phyloP scores from a whole-genome alignment of 2,797 vertebrate species.

The Brotula barbata region DNA sequence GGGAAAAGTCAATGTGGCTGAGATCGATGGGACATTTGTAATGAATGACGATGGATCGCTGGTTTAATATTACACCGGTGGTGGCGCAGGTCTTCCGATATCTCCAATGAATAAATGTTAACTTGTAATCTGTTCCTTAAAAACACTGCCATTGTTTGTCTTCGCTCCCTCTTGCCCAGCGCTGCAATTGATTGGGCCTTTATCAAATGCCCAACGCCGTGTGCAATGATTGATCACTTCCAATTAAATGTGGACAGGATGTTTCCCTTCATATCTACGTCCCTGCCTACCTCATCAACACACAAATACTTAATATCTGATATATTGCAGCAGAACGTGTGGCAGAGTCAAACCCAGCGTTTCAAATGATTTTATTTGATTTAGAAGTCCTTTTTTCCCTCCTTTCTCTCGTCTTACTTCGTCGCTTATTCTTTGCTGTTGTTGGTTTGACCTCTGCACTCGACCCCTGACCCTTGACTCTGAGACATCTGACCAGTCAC shows the following conservation, averaged over 20 bases:
- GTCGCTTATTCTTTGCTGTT: constrained; percentile 68
- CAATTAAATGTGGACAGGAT: constrained; percentile 89
- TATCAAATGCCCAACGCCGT: constrained; percentile 90
- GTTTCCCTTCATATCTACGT: constrained; percentile 80
- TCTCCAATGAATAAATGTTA: constrained; percentile 92
- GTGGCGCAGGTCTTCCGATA: constrained; percentile 83
- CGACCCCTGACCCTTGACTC: constrained; percentile 93
- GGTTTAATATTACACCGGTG: constrained; percentile 91
- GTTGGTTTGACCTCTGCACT: constrained; percentile 92
- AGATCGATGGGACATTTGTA: constrained; percentile 88
- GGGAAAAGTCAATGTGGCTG: constrained; percentile 82
- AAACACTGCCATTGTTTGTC: constrained; percentile 88
- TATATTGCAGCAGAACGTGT: constrained; percentile 35
- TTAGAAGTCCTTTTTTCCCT: constrained; percentile 46
- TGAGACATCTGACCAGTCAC: constrained; percentile 98
- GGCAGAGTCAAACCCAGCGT: constrained; percentile 6
- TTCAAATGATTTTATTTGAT: constrained; percentile 75
- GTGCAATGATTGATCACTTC: constrained; percentile 90
- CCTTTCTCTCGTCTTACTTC: constrained; percentile 31
- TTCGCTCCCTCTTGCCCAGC: constrained; percentile 75
- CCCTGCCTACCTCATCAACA: constrained; percentile 45
- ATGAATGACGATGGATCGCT: constrained; percentile 88
- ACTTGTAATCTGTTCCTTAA: constrained; percentile 91
- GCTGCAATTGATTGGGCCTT: constrained; percentile 87
- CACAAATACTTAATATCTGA: constrained; percentile 70